These are phyloP conservation scores for Bothrops jararaca DNA, from an alignment of 2,113 vertebrate genomes.

Conservation along the genomic window DNA sequence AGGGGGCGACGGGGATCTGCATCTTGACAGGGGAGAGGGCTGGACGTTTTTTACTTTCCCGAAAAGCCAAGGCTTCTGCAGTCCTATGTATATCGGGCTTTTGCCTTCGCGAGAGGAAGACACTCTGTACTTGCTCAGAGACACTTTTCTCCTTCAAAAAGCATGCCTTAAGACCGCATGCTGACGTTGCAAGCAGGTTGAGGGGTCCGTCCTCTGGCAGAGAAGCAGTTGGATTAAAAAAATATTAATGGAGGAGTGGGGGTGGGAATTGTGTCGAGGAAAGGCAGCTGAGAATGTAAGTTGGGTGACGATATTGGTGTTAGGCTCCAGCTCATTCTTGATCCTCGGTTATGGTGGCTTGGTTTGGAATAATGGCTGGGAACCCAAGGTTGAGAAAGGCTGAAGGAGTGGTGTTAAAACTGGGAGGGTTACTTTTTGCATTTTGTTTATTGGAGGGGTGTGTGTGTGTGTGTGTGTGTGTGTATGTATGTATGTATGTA, in stretches of 20 bases:
- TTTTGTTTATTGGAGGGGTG: background rate
- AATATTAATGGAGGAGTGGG: no score
- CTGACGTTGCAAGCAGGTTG: background rate
- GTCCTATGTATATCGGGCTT: background rate
- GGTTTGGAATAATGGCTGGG: background rate
- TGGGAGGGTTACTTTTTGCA: background rate
- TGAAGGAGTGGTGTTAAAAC: background rate
- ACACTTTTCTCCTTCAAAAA: background rate
- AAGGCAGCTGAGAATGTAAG: background rate
- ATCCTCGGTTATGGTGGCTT: background rate
- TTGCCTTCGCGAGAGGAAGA: background rate
- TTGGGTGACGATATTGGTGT: background rate
- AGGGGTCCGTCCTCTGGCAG: background rate
- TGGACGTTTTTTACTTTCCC: background rate
- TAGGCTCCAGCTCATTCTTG: background rate
- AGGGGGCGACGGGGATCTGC: background rate
- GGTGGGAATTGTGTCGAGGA: background rate
- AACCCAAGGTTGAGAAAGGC: background rate
- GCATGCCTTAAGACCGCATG: no score
- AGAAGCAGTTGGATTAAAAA: background rate
- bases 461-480: background rate
- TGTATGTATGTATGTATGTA: no score
- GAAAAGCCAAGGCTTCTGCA: background rate
- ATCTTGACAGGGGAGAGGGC: background rate
- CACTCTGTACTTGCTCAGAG: background rate